Conservation (phyloP, 2,888 invertebrate species). For the Macrophya alboannulata region DNA sequence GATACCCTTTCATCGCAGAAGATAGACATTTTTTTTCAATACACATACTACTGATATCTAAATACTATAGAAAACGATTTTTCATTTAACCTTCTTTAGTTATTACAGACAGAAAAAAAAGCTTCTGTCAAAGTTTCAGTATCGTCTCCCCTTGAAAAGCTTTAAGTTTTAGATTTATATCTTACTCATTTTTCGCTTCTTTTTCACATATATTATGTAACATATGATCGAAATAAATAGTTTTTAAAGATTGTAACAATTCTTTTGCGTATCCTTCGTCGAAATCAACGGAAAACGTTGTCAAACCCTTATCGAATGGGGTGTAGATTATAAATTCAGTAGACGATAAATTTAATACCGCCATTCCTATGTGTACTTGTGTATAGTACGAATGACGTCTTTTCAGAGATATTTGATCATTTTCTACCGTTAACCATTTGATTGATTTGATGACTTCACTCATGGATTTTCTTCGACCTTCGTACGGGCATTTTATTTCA, state of each 20-base stretch:
- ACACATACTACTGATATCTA: too few species aligned
- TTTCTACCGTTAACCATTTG: not conserved
- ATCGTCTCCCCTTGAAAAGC: too few species aligned
- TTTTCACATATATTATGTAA: slow-evolving; percentile 41
- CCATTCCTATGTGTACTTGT: slow-evolving; percentile 50
- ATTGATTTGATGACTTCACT: slow-evolving; percentile 27
- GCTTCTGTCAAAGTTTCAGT: too few species aligned
- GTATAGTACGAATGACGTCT: slow-evolving; percentile 44
- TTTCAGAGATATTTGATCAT: slow-evolving; percentile 6
- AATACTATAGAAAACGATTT: too few species aligned
- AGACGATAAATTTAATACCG: slow-evolving; percentile 7
- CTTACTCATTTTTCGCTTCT: not conserved
- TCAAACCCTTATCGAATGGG: slow-evolving; percentile 28
- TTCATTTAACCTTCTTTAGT: too few species aligned
- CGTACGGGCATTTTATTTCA: slow-evolving; percentile 56
- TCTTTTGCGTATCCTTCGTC: slow-evolving; percentile 14
- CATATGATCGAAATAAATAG: slow-evolving; percentile 40
- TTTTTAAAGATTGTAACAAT: slow-evolving; percentile 30
- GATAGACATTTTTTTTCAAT: too few species aligned
- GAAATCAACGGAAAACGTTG: slow-evolving; percentile 11
- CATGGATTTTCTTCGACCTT: not conserved
- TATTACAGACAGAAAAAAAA: too few species aligned
- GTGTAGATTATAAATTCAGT: slow-evolving; percentile 40
- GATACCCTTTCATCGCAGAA: too few species aligned
- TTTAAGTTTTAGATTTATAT: not conserved